Base-by-base conservation (phyloP, 2,888 invertebrate genomes). In the Meganola albula region DNA sequence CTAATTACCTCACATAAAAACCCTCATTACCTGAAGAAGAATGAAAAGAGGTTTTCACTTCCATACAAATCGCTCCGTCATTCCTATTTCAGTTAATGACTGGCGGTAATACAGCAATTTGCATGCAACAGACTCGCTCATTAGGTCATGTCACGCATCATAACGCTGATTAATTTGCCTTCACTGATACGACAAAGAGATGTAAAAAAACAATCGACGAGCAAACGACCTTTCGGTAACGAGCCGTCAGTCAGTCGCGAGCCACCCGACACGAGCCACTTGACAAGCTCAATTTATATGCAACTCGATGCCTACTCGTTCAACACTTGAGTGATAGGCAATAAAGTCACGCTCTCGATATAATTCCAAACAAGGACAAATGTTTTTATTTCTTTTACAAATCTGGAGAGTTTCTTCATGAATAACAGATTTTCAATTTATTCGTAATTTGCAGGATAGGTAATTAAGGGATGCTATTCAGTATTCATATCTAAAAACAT, bases 161-260 rank as follows among this genome's bases (percentile, higher is more conserved):
- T 74, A 82, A 71, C 66, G 61, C 67, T 80, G 82, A 84, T 82
- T 80, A 83, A 84, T 82, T 75, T 76, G 69, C 61, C 63, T 54
- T 63, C 63, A 60, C 56, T 54, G 66, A 66, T 62, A 61, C 53
- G 47, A 56, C 59, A 60, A 62, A 58, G 47, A 62, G 48, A 49
- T 45, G 47, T 59, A 68, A 66, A 74, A 67, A 67, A 64, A 61
- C 52, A 57, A 53, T 57, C 40, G n/a, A 43, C 62, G 68, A 53
- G 58, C 67, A 71, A 66, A 64, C 70, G 78, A 78, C 77, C 78
- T 77, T 74, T 74, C 62, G 47, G 66, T 82, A 83, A 83, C 80
- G 78, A 83, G 78, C 48, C 58, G 64, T 72, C 62, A n/a, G 79
- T 78, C 79, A 77, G 51, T 75, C 77, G 72, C 57, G 6, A n/a